Evolutionary conservation across 2,888 invertebrate genomes (phyloP), one percentile per base, ranked within the genome.

Genomic region (Plutella xylostella): DNA sequence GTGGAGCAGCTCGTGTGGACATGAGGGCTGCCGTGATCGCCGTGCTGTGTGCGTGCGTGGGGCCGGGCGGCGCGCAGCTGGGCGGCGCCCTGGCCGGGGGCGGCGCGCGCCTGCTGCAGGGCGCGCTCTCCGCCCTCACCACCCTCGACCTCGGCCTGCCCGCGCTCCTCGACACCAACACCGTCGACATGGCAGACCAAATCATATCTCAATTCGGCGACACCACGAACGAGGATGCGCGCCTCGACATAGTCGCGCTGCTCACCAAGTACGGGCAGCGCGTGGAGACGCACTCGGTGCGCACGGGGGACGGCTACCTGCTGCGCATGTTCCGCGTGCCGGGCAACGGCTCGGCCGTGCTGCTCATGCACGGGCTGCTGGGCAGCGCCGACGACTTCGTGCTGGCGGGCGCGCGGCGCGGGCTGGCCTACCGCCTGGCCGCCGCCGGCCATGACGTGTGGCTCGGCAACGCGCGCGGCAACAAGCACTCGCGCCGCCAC

Each of bases 401-500:
- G 2, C 42, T 73, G 11, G 60, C 70, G 0, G 79, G 79, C 1
- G 65, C 66, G 0, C 58, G 61, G 2, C 61, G 52, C 42, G 68
- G 66, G 1, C 53, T 77, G 9, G 74, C 74, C 1, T 87, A 79
- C 51, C 56, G 85, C 1, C 63, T 91, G 1, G 85, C 88, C 0
- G 84, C 87, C 34, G 70, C 82, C 42, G 89, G 89, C 4, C 91
- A 88, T 55, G 91, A 91, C 53, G 89, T 91, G 0, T 95, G 94
- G 94, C 66, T 95, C 67, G 90, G 91, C 0, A 94, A 94, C 64
- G 86, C 87, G 4, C 85, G 94, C 1, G 94, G 94, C 4, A 92
- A 89, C 60, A 85, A 84, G n/a, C 89, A 89, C 62, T 87, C 88
- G 1, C 72, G 84, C 9, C 70, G 63, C 6, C 92, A 92, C 59